Evolutionary conservation across 2,888 invertebrate genomes (phyloP), one percentile per base, ranked within the genome.

Genomic region (Yponomeuta plumbellus): DNA sequence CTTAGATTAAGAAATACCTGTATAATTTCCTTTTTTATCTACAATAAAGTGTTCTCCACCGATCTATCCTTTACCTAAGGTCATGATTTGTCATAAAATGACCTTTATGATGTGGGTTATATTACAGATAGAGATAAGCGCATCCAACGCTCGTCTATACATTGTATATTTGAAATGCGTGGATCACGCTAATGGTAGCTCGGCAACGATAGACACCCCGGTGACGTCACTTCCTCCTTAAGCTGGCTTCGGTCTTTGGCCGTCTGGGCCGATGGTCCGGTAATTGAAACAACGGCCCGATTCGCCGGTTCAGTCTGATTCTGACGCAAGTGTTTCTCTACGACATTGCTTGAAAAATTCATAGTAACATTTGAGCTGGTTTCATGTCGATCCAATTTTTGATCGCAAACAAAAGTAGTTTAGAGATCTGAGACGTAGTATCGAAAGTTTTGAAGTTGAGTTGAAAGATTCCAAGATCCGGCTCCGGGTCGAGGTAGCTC

Each of bases 141-240:
- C 34, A 8, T 34, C 8, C 34, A 34, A 8, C 34, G 34, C 34
- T 34, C 44, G 44, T 13, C 44, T 52, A 52, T 52, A 6, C 44
- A 52, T 17, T 52, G 3, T 17, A 17, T 17, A 13, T 13, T 0
- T 52, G 17, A 52, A 52, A 52, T 52, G 17, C 17, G 23, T 59
- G 59, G 59, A 21, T 59, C n/a, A 59, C 11, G 59, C 59, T 59
- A 59, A 61, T 26, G 23, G n/a, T 61, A n/a, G 23, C 11, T 10
- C 11, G 26, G 1, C 26, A 26, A 11, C 22, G 22, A 72, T 70
- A 68, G 65, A 69, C 63, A 64, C 72, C 71, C 64, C 67, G 39
- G 56, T 77, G 74, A 74, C 71, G 72, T 75, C 73, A 77, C 61
- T 71, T 74, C 75, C 73, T 72, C 69, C 56, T 63, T 59, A 68